Conservation (phyloP, 2,797 vertebrate species). For the Lophotriccus pileatus region DNA sequence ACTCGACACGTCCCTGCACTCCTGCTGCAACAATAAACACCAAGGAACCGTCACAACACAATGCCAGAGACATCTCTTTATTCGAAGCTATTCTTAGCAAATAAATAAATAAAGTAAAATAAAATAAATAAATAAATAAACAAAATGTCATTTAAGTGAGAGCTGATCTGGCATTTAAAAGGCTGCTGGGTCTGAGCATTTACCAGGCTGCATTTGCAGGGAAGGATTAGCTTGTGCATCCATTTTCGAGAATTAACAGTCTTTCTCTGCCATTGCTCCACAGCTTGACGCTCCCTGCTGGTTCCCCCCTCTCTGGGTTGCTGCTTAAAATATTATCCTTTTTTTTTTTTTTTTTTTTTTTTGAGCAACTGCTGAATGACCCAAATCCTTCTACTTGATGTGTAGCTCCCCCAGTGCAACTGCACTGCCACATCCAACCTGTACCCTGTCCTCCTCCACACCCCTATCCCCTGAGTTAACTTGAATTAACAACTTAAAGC, state of each 20-base stretch:
- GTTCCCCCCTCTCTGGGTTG: not conserved
- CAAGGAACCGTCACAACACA: not conserved
- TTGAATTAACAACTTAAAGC: not conserved
- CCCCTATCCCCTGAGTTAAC: not conserved
- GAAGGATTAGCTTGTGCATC: slow-evolving; percentile 39
- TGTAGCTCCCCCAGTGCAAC: not conserved
- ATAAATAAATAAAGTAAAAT: not conserved
- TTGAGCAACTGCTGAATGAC: not conserved
- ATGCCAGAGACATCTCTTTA: not conserved
- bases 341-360: not conserved
- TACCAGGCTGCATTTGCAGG: slow-evolving; percentile 6
- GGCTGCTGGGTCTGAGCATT: not conserved
- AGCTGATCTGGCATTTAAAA: slow-evolving; percentile 43
- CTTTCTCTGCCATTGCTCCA: not conserved
- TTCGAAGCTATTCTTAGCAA: not conserved
- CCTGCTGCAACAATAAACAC: not conserved
- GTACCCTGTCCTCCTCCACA: fast-evolving
- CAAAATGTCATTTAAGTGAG: slow-evolving; percentile 26
- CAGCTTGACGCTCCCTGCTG: not conserved
- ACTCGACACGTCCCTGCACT: not conserved
- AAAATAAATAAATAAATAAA: slow-evolving; percentile 26
- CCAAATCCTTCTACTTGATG: not conserved
- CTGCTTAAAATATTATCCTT: slow-evolving; percentile 5
- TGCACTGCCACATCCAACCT: not conserved
- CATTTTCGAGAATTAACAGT: slow-evolving; percentile 61